A percentile compares a stretch with the other conserved stretches of the same genome.
Conservation (phyloP, 2,797 vertebrate genomes). For the Diceros bicornis region DNA sequence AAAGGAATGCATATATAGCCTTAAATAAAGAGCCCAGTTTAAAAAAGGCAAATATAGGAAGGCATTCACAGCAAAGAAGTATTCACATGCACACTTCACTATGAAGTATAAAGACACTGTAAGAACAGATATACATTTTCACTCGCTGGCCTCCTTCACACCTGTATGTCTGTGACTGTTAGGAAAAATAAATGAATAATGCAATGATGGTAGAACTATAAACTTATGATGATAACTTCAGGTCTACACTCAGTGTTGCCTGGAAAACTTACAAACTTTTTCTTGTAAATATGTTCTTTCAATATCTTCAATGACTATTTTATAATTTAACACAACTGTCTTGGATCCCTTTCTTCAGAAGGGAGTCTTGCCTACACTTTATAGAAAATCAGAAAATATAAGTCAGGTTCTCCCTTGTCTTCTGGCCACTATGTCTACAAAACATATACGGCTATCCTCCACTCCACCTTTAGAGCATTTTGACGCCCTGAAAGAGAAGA, state of each 20-base stretch:
- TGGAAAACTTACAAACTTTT: rapidly evolving
- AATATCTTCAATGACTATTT: no score
- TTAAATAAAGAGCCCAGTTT: not conserved
- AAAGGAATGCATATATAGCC: not conserved
- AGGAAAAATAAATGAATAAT: not conserved
- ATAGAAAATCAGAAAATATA: not conserved
- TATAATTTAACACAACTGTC: not conserved
- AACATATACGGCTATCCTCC: not conserved
- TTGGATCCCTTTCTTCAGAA: not conserved
- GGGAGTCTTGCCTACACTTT: no score
- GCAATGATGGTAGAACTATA: rapidly evolving
- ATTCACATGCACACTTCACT: not conserved
- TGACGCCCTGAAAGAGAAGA: not conserved
- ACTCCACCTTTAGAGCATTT: not conserved
- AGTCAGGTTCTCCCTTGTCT: not conserved
- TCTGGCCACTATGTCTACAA: not conserved
- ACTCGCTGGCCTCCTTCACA: not conserved
- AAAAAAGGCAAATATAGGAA: not conserved
- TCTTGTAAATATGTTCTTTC: not conserved
- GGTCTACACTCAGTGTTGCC: no score
- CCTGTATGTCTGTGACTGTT: rapidly evolving
- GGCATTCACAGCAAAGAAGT: not conserved
- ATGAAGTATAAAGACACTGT: not conserved
- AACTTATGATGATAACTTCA: no score
- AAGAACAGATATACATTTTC: not conserved